Base-by-base conservation (phyloP, 2,113 vertebrate genomes). In the Carettochelys insculpta region DNA sequence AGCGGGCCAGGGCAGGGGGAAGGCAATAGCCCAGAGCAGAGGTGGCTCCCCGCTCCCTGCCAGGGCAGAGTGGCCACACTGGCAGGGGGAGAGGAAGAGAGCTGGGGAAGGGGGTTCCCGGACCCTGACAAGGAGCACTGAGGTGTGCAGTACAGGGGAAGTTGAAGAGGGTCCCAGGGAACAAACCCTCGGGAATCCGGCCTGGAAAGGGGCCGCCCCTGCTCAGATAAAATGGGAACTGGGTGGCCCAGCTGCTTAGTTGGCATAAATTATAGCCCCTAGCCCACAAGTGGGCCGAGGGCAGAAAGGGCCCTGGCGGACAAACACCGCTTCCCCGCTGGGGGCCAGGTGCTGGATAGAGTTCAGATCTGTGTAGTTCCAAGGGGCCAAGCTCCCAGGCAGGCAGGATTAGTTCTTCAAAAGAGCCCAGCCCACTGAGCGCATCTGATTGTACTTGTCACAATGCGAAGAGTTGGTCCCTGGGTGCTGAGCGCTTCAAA, bases 11-110 rank as follows among this genome's bases (percentile, higher is more conserved):
- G 25, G n/a, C 5, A 8, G 48, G 47, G 34, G 7, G 48, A 3
- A 11, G 12, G 12, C 3, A n/a, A 24, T 1, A 11, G 5, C 48
- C 1, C 43, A 45, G 47, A n/a, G 38, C 0, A 5, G 13, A 47
- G 7, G 5, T 14, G 19, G 12, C n/a, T n/a, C n/a, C n/a, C n/a
- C 47, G 7, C 13, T 51, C 38, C 41, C 71, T n/a, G 9, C 6
- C 10, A 19, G 17, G 83, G 86, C 31, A 58, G n/a, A 2, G 56
- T 5, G 80, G 77, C 27, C 0, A 7, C 58, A 9, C 31, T 20
- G 34, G 75, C 47, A 17, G 41, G 2, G 48, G 12, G 16, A 10
- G 52, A 43, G 13, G 17, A 58, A 61, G 34, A 43, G 68, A 16
- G 51, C 22, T 14, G n/a, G 0, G 43, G 45, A 13, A 13, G 17